These are phyloP conservation scores for Pyxicephalus adspersus DNA, from an alignment of 2,113 vertebrate genomes.

Conservation along the genomic window DNA sequence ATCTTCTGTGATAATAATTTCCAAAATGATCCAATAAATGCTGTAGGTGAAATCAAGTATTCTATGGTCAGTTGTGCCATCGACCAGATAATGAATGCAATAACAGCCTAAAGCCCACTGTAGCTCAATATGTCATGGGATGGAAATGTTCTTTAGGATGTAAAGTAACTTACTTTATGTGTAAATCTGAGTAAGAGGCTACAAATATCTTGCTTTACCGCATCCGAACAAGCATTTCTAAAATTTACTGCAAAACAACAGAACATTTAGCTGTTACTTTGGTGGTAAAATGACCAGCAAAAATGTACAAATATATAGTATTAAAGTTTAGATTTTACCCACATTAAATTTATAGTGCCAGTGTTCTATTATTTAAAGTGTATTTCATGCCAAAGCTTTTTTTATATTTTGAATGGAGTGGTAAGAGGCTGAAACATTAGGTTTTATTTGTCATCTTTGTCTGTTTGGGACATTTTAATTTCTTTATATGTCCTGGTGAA, in stretches of 20 bases:
- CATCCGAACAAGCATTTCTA: neutral
- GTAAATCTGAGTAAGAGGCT: neutral
- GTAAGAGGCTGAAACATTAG: no score
- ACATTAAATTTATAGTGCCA: no score
- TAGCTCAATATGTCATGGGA: neutral
- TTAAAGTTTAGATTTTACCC: no score
- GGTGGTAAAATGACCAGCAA: no score
- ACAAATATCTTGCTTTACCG: neutral
- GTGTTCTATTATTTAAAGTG: no score
- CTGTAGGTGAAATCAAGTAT: conserved; percentile 15
- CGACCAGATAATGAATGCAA: conserved; percentile 26
- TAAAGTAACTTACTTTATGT: neutral
- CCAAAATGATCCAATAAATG: conserved; percentile 4
- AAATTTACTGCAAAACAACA: neutral
- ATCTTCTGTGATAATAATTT: conserved; percentile 11
- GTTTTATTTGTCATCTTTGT: no score
- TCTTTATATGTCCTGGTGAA: no score
- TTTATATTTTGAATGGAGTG: no score
- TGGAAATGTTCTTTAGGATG: neutral
- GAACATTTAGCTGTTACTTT: neutral
- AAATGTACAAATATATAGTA: no score
- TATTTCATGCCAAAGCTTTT: no score
- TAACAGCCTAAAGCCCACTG: neutral
- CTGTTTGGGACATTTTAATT: no score
- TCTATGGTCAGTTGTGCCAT: neutral